Evolutionary conservation across 2,113 vertebrate species (phyloP).

Genomic region (Antennarius striatus): DNA sequence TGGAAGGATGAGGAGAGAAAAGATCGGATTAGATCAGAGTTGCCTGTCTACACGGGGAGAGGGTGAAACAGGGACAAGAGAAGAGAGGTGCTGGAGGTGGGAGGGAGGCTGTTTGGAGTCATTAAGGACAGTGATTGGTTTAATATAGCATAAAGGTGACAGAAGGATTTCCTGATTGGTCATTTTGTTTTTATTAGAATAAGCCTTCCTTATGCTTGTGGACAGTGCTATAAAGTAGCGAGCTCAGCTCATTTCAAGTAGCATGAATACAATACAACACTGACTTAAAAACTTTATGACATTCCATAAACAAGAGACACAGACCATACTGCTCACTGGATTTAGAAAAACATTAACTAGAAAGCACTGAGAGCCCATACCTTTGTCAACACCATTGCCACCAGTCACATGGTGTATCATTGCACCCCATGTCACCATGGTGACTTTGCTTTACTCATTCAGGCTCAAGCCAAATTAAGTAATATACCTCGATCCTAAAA

Average conservation of each 20-base stretch:
- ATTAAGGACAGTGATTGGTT: constrained; percentile 69
- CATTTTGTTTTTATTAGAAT: constrained; percentile 66
- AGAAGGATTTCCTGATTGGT: constrained; percentile 60
- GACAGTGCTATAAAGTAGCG: not conserved
- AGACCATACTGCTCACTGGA: no score
- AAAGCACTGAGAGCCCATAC: no score
- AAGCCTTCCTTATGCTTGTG: not conserved
- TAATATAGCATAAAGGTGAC: constrained; percentile 52
- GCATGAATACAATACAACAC: no score
- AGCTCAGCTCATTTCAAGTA: not conserved
- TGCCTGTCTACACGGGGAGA: constrained; percentile 54
- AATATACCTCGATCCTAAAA: no score
- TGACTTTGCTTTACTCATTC: no score
- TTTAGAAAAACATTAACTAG: no score
- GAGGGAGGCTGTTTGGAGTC: constrained; percentile 38
- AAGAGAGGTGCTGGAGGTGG: constrained; percentile 7
- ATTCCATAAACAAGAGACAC: no score
- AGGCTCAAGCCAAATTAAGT: no score
- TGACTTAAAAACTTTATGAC: no score
- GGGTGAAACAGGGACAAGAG: constrained; percentile 64
- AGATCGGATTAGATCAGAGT: constrained; percentile 73
- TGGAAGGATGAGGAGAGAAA: constrained; percentile 51
- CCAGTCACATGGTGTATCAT: no score
- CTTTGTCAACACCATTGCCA: no score
- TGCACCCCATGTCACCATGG: no score